Evolutionary conservation across 1,140 invertebrate species (phyloP).

Genomic region (Hyles vespertilio): DNA sequence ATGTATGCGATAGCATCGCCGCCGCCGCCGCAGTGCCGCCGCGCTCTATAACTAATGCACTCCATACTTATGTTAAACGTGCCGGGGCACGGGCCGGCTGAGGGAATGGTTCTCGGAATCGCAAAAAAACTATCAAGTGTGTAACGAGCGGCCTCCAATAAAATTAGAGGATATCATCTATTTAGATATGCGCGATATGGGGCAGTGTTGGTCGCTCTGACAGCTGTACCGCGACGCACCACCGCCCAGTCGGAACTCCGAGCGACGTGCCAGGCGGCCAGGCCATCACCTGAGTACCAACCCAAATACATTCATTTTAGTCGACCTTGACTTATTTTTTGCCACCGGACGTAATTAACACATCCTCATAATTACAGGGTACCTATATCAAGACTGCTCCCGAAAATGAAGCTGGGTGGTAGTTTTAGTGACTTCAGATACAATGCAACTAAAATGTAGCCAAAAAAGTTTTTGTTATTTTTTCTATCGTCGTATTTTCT

Average conservation of each 20-base stretch:
- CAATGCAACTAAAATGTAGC: too few relatives aligned
- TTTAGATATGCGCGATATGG: constrained; percentile 52
- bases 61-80: constrained; percentile 6
- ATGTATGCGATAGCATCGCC: background rate
- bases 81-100: constrained; percentile 9
- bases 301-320: too few relatives aligned
- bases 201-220: constrained; percentile 28
- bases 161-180: constrained; percentile 49
- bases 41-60: background rate
- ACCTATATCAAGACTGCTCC: too few relatives aligned
- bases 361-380: too few relatives aligned
- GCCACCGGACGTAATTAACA: too few relatives aligned
- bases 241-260: background rate
- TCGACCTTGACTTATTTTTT: too few relatives aligned
- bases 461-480: too few relatives aligned
- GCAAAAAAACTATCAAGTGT: constrained; percentile 30
- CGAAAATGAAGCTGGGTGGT: too few relatives aligned
- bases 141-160: constrained; percentile 29
- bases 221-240: constrained; percentile 28
- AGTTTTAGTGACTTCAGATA: too few relatives aligned
- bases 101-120: constrained; percentile 33
- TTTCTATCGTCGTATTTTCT: too few relatives aligned
- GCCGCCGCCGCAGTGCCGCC: constrained; percentile 6
- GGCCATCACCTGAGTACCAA: too few relatives aligned
- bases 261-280: too few relatives aligned